Evolutionary conservation across 2,888 invertebrate genomes (phyloP), one percentile per base, ranked within the genome.

Genomic region (Meiosimyza platycephala): DNA sequence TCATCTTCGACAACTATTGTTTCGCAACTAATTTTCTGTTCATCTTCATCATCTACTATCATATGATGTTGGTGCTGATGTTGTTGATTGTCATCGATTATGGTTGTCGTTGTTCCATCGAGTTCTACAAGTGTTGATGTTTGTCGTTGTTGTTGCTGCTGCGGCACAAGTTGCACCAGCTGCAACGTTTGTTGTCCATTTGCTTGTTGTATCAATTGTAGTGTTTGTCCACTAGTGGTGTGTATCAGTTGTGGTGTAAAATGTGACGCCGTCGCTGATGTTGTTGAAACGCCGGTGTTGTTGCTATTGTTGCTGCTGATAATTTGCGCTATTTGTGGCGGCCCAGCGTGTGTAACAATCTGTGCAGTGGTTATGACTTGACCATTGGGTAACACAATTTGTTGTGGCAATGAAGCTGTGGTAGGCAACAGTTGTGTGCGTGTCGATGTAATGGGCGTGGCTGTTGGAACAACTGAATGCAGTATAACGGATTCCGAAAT

Each of bases 351-450:
- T 18, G 83, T 81, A 7, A 87, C 83, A 63, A 87, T 84, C 78
- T 88, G 88, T 6, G 85, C 83, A 6, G 87, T 83, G 60, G 86
- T 87, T 60, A 88, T 83, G 6, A 87, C 84, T 74, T 87, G 87
- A 6, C 86, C 86, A 78, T 87, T 88, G 6, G 87, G 85, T 65
- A 88, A 78, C 3, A 88, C 84, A 73, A 87, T 84, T 80, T 87
- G 87, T 74, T 85, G 86, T 18, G 84, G 82, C 73, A 84, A 72
- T 12, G 80, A 70, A 3, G 79, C 78, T 40, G 82, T 83, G 68
- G 74, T 69, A 62, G 80, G 73, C 71, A 72, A 79, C 16, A 78
- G 80, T 70, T 48, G 76, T 47, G 72, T 66, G 59, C 57, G 68
- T 63, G 75, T 75, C 67, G 75, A 66, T 72, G 71, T 75, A 71